Evolutionary conservation across 2,113 vertebrate genomes (phyloP).

Genomic region (Cryptomyrus ogoouensis): DNA sequence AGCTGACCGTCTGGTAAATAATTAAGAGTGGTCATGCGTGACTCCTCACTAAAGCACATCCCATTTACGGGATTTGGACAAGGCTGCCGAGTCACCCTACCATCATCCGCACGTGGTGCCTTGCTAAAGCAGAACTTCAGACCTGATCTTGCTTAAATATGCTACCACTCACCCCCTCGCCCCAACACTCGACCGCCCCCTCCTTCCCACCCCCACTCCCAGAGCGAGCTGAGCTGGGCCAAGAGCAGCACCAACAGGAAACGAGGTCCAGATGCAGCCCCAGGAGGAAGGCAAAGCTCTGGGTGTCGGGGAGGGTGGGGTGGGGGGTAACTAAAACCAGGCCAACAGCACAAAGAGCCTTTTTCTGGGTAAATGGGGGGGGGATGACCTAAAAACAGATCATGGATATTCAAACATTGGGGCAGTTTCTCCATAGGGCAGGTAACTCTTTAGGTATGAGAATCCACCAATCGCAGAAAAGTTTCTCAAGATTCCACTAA

Average conservation of each 20-base stretch:
- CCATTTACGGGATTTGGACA: background rate
- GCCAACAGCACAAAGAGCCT: slow-evolving; percentile 59
- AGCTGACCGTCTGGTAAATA: background rate
- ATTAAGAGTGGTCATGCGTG: background rate
- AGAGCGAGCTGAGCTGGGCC: slow-evolving; percentile 30
- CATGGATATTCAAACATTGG: slow-evolving; percentile 27
- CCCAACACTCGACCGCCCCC: slow-evolving; percentile 47
- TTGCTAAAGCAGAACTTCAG: background rate
- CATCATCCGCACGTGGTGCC: background rate
- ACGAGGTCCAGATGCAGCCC: slow-evolving; percentile 69
- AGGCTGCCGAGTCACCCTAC: background rate
- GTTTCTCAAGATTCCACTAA: background rate
- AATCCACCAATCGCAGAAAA: background rate
- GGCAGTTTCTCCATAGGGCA: background rate
- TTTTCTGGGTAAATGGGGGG: slow-evolving; percentile 44
- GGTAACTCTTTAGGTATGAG: background rate
- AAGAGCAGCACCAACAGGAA: slow-evolving; percentile 57
- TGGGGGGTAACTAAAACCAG: slow-evolving; percentile 61
- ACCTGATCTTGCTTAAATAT: background rate
- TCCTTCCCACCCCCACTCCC: slow-evolving; percentile 33
- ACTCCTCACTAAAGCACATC: background rate
- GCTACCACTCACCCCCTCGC: background rate
- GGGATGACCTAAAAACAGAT: background rate
- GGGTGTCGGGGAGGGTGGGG: slow-evolving; percentile 34
- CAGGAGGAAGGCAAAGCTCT: slow-evolving; percentile 55